Base-by-base conservation (phyloP, 1,140 invertebrate species). In the Sycophila sp. region DNA sequence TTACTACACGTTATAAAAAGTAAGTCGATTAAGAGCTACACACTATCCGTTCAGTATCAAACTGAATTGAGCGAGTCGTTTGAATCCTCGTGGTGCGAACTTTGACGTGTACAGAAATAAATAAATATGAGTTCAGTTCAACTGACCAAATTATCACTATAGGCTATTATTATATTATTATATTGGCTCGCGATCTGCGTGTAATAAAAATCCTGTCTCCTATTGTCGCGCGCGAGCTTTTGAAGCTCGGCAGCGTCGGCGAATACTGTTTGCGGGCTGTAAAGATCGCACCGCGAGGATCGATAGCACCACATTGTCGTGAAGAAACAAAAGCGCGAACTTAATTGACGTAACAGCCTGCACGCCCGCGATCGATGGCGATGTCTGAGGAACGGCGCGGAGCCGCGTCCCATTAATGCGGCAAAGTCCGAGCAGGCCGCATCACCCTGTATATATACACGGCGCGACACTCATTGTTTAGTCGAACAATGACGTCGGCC, bases 41-140 rank as follows among this genome's bases (percentile, higher is more conserved):
- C n/a, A n/a, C n/a, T n/a, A n/a, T n/a, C n/a, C n/a, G 15, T 69
- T 69, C 67, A 63, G 67, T 69, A 62, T 69, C 58, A 63, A 69
- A 62, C 58, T 69, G 58, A 63, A 69, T 69, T 56, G 32, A 28
- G 47, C 6, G 6, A 28, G 53, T 24, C 19, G 42, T 60, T 32
- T 24, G 19, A 55, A 62, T 42, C 13, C 3, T 62, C 42, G 53
- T 22, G 38, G 42, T 60, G 59, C 30, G 47, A 69, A 26, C 67
- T 42, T 63, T 15, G 55, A 55, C n/a, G n/a, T n/a, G n/a, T n/a
- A n/a, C n/a, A 1, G 13, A 42, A 63, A 55, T 49, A 49, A 69
- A 30, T 17, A 53, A 60, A 34, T 53, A 19, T 56, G 36, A 30
- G 32, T 51, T 60, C 67, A 69, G 67, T 62, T 69, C 67, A 69